Evolutionary conservation across 2,113 vertebrate genomes (phyloP).

Genomic region (Ursus arctos): DNA sequence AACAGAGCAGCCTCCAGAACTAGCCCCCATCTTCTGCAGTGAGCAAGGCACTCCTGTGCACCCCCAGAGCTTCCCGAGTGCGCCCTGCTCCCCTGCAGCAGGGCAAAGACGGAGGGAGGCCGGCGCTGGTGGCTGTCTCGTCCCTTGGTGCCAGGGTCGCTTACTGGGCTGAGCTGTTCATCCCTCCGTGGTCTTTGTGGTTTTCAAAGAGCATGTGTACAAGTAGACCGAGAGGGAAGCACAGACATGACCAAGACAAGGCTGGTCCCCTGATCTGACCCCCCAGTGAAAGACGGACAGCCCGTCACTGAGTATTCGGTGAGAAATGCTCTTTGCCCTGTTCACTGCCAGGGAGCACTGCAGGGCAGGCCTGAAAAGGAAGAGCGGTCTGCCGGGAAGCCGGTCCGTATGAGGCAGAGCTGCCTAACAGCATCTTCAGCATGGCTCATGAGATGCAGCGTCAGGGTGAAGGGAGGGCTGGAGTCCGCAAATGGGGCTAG

Average conservation of each 20-base stretch:
- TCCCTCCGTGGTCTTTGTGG: background rate
- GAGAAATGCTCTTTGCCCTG: background rate
- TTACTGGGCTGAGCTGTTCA: background rate
- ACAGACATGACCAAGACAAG: background rate
- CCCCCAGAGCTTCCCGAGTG: background rate
- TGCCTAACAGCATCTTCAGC: background rate
- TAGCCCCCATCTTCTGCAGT: background rate
- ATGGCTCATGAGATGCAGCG: fast-evolving
- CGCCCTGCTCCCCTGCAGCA: background rate
- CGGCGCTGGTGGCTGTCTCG: fast-evolving
- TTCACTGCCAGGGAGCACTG: background rate
- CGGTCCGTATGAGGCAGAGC: background rate
- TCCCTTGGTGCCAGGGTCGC: background rate
- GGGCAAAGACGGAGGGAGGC: background rate
- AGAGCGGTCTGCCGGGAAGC: background rate
- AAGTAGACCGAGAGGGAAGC: fast-evolving
- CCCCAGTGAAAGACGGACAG: background rate
- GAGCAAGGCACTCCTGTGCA: background rate
- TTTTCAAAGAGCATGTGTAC: background rate
- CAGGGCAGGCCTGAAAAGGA: background rate
- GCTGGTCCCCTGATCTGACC: background rate
- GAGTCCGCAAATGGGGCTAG: fast-evolving
- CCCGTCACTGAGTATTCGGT: fast-evolving
- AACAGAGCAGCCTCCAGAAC: background rate
- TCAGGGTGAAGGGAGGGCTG: background rate